These are phyloP conservation scores for Odocoileus virginianus DNA, from an alignment of 2,113 vertebrate genomes.

Conservation along the genomic window DNA sequence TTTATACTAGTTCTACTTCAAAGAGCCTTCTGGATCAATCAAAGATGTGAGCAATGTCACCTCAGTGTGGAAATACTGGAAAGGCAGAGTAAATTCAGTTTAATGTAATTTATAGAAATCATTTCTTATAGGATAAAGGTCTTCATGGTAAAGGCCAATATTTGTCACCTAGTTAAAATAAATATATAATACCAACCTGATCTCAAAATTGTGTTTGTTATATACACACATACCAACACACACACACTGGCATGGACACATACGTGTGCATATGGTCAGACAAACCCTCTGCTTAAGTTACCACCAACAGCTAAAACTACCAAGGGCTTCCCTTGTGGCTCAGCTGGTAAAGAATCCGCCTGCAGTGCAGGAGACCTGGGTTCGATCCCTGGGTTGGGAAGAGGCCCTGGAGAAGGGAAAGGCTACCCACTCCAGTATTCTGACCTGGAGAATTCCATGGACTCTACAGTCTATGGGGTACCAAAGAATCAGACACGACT, in stretches of 20 bases:
- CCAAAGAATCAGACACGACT: neutral
- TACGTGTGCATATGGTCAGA: neutral
- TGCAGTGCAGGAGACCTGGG: neutral
- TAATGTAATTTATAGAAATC: neutral
- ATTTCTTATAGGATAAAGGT: neutral
- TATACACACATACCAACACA: neutral
- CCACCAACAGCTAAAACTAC: neutral
- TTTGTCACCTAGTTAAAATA: constrained; percentile 10
- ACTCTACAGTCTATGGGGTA: neutral
- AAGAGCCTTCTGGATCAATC: neutral
- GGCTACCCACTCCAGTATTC: neutral
- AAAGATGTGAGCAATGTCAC: neutral
- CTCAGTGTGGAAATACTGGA: neutral
- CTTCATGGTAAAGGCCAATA: constrained; percentile 10
- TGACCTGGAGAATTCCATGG: neutral
- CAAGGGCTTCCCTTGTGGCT: neutral
- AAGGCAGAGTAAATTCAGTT: neutral
- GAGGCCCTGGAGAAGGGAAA: neutral
- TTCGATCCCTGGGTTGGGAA: neutral
- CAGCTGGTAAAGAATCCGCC: neutral
- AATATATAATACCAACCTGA: neutral
- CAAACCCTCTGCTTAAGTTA: neutral
- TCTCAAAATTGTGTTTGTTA: neutral
- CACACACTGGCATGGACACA: neutral
- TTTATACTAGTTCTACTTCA: neutral